Evolutionary conservation across 2,113 vertebrate genomes (phyloP).

Genomic region (Willisornis vidua): DNA sequence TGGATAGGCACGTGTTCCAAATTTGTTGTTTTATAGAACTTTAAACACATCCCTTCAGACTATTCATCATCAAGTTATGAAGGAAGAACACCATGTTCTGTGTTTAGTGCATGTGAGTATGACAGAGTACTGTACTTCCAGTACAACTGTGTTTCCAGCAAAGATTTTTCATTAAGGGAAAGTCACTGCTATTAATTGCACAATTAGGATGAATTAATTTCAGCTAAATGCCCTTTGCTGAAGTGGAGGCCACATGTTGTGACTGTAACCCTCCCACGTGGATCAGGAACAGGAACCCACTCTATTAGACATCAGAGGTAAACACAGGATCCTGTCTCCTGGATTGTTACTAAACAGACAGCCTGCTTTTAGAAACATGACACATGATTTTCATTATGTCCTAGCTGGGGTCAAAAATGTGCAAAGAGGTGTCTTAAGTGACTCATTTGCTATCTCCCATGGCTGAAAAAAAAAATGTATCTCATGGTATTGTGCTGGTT

Average conservation of each 20-base stretch:
- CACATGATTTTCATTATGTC: background rate
- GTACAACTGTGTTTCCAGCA: background rate
- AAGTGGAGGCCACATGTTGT: background rate
- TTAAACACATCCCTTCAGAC: background rate
- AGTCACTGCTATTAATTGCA: background rate
- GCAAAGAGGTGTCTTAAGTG: background rate
- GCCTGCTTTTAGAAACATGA: background rate
- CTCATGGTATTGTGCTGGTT: background rate
- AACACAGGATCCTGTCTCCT: background rate
- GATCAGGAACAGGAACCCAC: background rate
- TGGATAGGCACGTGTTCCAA: background rate
- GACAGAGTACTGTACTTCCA: background rate
- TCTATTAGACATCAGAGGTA: background rate
- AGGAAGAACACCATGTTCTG: background rate
- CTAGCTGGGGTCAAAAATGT: background rate
- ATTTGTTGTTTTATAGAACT: background rate
- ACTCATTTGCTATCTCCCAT: background rate
- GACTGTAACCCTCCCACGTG: background rate
- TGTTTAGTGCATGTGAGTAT: background rate
- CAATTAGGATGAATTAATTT: background rate
- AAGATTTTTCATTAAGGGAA: background rate
- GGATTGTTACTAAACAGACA: background rate
- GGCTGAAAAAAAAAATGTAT: background rate
- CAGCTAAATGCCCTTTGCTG: background rate
- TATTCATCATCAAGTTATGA: background rate